A percentile compares a stretch with the other conserved stretches of the same genome.
Evolutionary conservation across 2,888 invertebrate species (phyloP).

Genomic region (Zhengitettix transpicula): DNA sequence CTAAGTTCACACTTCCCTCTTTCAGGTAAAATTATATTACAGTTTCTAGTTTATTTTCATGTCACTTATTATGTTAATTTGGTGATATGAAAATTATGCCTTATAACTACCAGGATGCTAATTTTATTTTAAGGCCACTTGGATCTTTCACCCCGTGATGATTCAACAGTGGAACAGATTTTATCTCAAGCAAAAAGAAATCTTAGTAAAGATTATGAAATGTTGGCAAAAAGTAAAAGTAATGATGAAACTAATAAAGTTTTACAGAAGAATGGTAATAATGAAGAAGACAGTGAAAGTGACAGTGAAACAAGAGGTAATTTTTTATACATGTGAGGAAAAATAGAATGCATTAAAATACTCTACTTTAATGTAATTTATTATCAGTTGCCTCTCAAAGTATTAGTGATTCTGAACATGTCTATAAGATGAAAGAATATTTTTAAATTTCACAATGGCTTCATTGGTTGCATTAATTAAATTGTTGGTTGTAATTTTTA

Average conservation of each 20-base stretch:
- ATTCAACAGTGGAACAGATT: conserved; percentile 29
- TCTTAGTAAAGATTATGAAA: conserved; percentile 38
- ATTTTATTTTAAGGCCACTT: conserved; percentile 13
- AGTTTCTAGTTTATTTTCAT: not conserved
- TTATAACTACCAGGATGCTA: no score
- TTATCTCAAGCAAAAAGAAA: conserved; percentile 68
- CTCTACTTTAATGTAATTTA: not conserved
- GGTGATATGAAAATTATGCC: not conserved
- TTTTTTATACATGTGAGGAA: not conserved
- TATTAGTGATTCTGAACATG: no score
- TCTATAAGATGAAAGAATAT: no score
- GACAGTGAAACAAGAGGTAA: conserved; percentile 8
- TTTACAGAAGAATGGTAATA: conserved; percentile 10
- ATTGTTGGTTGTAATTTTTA: no score
- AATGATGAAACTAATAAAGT: conserved; percentile 11
- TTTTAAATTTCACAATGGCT: no score
- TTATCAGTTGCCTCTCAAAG: not conserved
- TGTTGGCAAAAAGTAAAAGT: conserved; percentile 32
- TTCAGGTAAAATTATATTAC: conserved; percentile 1
- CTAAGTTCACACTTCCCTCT: conserved; percentile 10
- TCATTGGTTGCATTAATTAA: no score
- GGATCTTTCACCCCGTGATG: conserved; percentile 24
- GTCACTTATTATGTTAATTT: not conserved
- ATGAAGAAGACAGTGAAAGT: conserved; percentile 26
- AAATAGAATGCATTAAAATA: not conserved